A percentile compares a stretch with the other conserved stretches of the same genome.
Evolutionary conservation across 2,113 vertebrate genomes (phyloP).

Genomic region (Phoxinus phoxinus): DNA sequence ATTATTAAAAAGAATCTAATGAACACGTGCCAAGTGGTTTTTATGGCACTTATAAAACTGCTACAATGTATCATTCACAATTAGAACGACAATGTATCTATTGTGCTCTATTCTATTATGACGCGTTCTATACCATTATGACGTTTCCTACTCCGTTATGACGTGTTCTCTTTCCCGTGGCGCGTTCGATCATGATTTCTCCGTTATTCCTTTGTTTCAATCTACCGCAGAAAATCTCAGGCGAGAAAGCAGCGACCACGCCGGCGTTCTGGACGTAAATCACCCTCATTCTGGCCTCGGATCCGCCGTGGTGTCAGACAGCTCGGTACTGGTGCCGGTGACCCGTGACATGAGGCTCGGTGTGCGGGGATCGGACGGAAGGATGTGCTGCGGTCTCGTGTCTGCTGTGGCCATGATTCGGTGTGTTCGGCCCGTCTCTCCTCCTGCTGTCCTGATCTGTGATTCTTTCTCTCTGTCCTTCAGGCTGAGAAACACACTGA

Average conservation of each 20-base stretch:
- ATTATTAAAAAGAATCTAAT: conserved; percentile 50
- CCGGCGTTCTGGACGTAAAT: conserved; percentile 78
- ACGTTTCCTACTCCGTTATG: conserved; percentile 29
- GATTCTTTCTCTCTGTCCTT: conserved; percentile 30
- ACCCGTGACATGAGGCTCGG: conserved; percentile 20
- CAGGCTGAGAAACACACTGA: not conserved
- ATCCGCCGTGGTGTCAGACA: conserved; percentile 72
- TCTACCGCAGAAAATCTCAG: conserved; percentile 66
- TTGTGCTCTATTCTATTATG: conserved; percentile 32
- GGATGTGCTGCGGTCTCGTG: conserved; percentile 29
- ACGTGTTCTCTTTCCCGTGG: conserved; percentile 63
- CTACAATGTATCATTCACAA: conserved; percentile 48
- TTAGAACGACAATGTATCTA: conserved; percentile 37
- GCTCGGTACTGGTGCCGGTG: conserved; percentile 66
- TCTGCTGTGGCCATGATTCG: conserved; percentile 39
- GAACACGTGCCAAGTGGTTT: conserved; percentile 45
- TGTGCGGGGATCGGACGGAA: conserved; percentile 29
- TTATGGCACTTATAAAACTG: conserved; percentile 34
- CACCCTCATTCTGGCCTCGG: conserved; percentile 78
- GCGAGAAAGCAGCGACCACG: conserved; percentile 80
- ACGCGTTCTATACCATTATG: conserved; percentile 33
- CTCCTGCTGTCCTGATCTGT: conserved; percentile 18
- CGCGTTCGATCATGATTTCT: conserved; percentile 57
- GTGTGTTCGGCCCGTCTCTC: conserved; percentile 21
- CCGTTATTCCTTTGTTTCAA: conserved; percentile 46